Conservation (phyloP, 2,888 invertebrate genomes). For the Eudemis profundana region DNA sequence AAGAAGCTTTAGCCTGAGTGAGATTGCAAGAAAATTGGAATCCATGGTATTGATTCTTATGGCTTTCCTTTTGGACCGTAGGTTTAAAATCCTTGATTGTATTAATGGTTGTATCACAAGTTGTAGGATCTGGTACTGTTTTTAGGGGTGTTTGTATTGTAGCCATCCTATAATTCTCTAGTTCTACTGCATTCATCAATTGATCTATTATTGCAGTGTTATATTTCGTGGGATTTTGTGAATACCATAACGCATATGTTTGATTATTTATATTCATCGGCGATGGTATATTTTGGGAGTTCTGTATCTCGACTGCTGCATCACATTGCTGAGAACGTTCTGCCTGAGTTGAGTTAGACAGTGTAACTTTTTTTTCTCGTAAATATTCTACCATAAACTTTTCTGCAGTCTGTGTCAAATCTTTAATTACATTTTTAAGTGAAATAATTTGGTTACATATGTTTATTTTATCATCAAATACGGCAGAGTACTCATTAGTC, state of each 20-base stretch:
- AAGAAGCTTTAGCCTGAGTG: constrained; percentile 50
- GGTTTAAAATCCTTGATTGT: background rate
- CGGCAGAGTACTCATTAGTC: background rate
- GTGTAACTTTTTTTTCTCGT: constrained; percentile 47
- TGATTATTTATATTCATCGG: background rate
- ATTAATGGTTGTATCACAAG: background rate
- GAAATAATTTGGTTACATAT: constrained; percentile 66
- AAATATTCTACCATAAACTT: constrained; percentile 59
- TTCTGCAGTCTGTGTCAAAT: constrained; percentile 62
- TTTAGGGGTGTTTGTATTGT: background rate
- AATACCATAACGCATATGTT: constrained; percentile 23
- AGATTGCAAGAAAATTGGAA: constrained; percentile 59
- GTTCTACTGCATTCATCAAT: background rate
- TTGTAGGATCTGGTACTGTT: background rate
- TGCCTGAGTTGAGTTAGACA: constrained; percentile 5
- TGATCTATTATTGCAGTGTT: constrained; percentile 6
- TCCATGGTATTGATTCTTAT: constrained; percentile 52
- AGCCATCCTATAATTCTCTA: background rate
- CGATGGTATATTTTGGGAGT: constrained; percentile 8
- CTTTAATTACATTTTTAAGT: constrained; percentile 63
- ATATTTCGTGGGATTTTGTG: constrained; percentile 1
- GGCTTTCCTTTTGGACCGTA: background rate
- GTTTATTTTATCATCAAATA: constrained; percentile 48
- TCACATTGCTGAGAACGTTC: constrained; percentile 42
- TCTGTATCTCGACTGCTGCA: constrained; percentile 35